Percentiles rank a stretch among this genome's conserved stretches.
These are phyloP conservation scores for Trinorchestia longiramus DNA, from an alignment of 1,140 invertebrate genomes.

Conservation along the genomic window DNA sequence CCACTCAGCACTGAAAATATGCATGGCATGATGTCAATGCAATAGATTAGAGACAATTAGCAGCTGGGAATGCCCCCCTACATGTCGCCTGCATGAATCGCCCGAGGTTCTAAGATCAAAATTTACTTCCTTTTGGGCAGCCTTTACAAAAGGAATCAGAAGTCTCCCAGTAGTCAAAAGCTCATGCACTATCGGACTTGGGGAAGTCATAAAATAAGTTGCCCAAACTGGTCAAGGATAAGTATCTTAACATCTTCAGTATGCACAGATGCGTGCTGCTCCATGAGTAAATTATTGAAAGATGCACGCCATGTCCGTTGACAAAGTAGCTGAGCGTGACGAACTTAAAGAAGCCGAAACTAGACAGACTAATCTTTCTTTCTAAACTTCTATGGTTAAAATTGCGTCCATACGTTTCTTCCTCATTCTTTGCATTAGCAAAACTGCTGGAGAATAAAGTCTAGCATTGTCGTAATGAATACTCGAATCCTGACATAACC, in stretches of 20 bases:
- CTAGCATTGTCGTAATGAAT: too few relatives aligned
- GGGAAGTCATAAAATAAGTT: slow-evolving; percentile 36
- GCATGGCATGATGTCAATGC: neutral
- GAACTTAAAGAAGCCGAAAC: neutral
- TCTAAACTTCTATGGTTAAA: neutral
- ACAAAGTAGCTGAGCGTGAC: neutral
- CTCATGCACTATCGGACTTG: neutral
- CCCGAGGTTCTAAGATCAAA: neutral
- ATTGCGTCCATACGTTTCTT: neutral
- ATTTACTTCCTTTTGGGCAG: neutral
- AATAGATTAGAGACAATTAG: neutral
- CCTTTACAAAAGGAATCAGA: neutral
- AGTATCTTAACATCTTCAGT: neutral
- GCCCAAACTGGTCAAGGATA: slow-evolving; percentile 42
- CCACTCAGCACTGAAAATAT: neutral
- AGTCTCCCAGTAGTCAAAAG: neutral
- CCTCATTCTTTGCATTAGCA: neutral
- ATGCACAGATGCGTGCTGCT: neutral
- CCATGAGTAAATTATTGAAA: neutral
- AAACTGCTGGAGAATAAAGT: neutral
- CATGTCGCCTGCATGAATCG: neutral
- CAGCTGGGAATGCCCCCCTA: neutral
- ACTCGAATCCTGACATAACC: too few relatives aligned
- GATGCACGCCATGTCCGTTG: neutral
- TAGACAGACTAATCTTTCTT: neutral